These are phyloP conservation scores for Phalanger gymnotis DNA, from an alignment of 2,797 vertebrate species.

Conservation along the genomic window DNA sequence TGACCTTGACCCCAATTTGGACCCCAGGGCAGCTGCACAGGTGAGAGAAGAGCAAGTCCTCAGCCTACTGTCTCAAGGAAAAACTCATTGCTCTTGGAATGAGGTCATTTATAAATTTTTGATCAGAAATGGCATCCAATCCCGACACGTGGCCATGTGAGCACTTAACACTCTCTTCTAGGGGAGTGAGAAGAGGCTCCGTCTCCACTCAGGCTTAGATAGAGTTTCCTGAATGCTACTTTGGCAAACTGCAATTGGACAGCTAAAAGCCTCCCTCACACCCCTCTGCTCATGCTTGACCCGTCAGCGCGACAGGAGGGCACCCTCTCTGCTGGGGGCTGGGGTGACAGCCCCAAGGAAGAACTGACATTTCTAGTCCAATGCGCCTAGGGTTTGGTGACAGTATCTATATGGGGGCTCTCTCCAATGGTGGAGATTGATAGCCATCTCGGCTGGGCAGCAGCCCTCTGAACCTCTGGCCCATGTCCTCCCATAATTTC, in stretches of 20 bases:
- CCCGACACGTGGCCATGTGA: conserved; percentile 4
- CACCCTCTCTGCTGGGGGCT: not conserved
- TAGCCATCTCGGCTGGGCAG: not conserved
- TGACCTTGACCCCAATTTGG: not conserved
- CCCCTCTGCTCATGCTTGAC: not conserved
- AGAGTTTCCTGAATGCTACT: conserved; percentile 16
- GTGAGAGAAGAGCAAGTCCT: not conserved
- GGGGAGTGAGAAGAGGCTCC: not conserved
- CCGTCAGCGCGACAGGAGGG: not conserved
- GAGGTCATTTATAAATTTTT: conserved; percentile 4
- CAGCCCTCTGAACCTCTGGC: not conserved
- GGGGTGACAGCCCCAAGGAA: too few species aligned
- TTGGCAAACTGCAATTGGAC: conserved; percentile 12
- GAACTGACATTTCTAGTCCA: not conserved
- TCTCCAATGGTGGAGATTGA: not conserved
- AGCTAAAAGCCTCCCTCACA: not conserved
- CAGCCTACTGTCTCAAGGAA: not conserved
- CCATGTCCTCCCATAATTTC: not conserved
- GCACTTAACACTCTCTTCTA: not conserved
- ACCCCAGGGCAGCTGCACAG: not conserved
- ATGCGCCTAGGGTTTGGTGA: rapidly evolving
- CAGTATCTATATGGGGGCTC: not conserved
- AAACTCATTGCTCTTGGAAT: not conserved
- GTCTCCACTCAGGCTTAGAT: conserved; percentile 34
- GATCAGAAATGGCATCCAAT: not conserved